Evolutionary conservation across 2,113 vertebrate genomes (phyloP), one percentile per base, ranked within the genome.

Genomic region (Marmota flaviventris): DNA sequence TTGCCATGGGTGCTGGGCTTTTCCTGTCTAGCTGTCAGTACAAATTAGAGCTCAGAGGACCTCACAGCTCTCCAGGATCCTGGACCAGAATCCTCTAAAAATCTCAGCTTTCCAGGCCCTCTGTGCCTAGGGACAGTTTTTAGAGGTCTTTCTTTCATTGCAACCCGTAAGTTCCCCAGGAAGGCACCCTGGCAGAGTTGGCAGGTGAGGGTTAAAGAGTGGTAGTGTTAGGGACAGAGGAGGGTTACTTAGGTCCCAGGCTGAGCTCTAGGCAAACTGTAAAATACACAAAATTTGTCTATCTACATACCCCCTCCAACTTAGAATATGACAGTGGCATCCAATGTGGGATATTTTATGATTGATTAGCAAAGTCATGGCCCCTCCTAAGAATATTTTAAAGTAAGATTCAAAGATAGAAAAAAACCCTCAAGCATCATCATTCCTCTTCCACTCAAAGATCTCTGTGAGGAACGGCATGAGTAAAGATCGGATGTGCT

Each of bases 371-470:
- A 18, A 65, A 95, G 37, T 32, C 1, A 13, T 78, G 34, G 17
- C 25, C 16, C 25, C 32, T 87, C 53, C 34, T n/a, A 78, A 27
- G 69, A 95, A 72, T 88, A 86, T 70, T 96, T 95, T 95, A 93
- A 94, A 95, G 67, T 10, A 83, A 92, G 14, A 39, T 5, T 86
- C 32, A 96, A 70, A 97, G 70, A 79, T 2, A 96, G 85, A 85
- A 91, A 51, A 93, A 22, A 70, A 39, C 39, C 58, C 25, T 85
- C 81, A 53, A 39, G 37, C 67, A 29, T 18, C 87, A 20, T 83
- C 34, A 53, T 56, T 72, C 37, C 45, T 92, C 12, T 53, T 89
- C 48, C 63, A 51, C 20, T 70, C 48, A 92, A 87, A 75, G 88
- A 56, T 89, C 75, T 75, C 70, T 56, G n/a, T 29, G 27, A 96